Base-by-base conservation (phyloP, 2,888 invertebrate species). In the Aphrophora alni region DNA sequence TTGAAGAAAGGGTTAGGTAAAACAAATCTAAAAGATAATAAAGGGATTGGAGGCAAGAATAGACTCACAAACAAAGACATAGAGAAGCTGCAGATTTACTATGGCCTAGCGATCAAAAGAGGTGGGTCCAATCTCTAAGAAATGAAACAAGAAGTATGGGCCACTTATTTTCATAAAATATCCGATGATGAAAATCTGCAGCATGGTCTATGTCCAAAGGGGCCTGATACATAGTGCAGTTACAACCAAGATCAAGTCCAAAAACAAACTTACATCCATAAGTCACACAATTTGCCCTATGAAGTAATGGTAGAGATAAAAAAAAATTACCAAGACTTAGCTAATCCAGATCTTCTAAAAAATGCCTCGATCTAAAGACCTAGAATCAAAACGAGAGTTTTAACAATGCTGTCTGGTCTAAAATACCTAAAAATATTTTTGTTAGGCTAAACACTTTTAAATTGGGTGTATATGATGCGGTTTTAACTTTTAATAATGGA, bases 201-300 rank as follows among this genome's bases (percentile, higher is more conserved):
- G 10, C 33, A 33, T 7, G 33, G 10, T 4, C 33, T 33, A 4
- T 33, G 33, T 33, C 33, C 33, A 33, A 10, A 33, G 33, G 33
- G 33, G 10, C 4, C 4, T 33, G 33, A 33, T 10, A 33, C 33
- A 33, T 33, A 10, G 33, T 33, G 33, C 10, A 10, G 82, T 27
- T 86, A 82, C 81, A 72, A 81, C 5, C 80, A 84, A 68, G 82
- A 83, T 1, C 1, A 59, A 17, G 21, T 14, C 2, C 5, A 44
- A 10, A 2, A 14, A 44, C 8, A 44, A 14, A 44, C 17, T 14
- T 14, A 44, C 14, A 14, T 7, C 33, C 33, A 33, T 10, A 33
- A 33, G 4, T 10, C 4, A 33, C 33, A 7, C 10, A 33, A 33
- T 33, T 10, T 33, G 10, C 33, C 33, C 4, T 25, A 26, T n/a